Base-by-base conservation (phyloP, 2,113 vertebrate genomes). In the Melanerpes aurifrons region DNA sequence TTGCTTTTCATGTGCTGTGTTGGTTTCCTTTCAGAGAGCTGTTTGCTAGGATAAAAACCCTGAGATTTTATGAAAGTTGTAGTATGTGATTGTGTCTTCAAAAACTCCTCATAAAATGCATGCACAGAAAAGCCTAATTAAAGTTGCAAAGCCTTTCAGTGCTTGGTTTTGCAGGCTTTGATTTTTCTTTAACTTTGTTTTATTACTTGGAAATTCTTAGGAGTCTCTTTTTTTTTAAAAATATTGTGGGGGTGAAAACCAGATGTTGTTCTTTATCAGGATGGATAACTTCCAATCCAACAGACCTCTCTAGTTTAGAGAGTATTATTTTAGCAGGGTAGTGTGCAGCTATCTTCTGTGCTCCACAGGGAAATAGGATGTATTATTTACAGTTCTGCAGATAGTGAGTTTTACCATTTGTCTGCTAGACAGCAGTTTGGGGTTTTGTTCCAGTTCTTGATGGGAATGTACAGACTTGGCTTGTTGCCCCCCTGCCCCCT, bases 231-330 rank as follows among this genome's bases (percentile, higher is more conserved):
- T 1, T 20, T 80, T 57, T 80, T 0, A 28, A 58, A 77, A 71
- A 37, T 25, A 67, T 24, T 3, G 77, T 29, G 4, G 77, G 90
- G 62, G 73, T 22, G 67, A 90, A 89, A 89, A 86, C 0, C 92
- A 94, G 79, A 86, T 95, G 74, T 78, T 94, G 62, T 81, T 92
- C 66, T 91, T 94, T 88, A 81, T 94, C 92, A 64, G 69, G 72
- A 45, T 91, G 87, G 80, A 77, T 71, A 83, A 81, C 28, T 83
- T 93, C 79, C 90, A 95, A 57, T 74, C 20, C 87, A 87, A 7
- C 72, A 91, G 68, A 76, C 8, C 67, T 89, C 40, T 86, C 50
- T 50, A 85, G 64, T 82, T 87, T 82, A 73, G 28, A 72, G 47
- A 59, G n/a, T 59, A 53, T 76, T 87, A 56, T 91, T 89, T 89